phyloP scores from a whole-genome alignment of 2,113 vertebrate species.

The Ceuthmochares aereus region DNA sequence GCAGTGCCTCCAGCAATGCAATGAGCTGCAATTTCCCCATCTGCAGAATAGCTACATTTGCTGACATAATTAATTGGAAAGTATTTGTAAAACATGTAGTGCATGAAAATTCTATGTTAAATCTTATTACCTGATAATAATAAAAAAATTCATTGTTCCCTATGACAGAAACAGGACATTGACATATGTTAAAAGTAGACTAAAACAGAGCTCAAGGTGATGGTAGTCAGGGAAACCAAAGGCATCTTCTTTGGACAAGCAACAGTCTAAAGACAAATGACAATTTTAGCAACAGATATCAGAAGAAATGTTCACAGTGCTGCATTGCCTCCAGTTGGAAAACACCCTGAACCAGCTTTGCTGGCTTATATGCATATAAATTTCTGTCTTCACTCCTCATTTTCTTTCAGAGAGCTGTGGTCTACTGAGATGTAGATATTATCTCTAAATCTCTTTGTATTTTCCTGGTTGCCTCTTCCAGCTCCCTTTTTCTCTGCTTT shows the following conservation, averaged over 20 bases:
- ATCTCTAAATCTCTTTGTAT: neutral
- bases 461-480: neutral
- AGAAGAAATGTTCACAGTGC: neutral
- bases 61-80: neutral
- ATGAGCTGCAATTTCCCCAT: neutral
- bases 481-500: neutral
- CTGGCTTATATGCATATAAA: neutral
- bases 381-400: neutral
- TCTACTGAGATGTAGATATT: neutral
- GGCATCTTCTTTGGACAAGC: neutral
- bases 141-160: accelerated
- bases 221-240: neutral
- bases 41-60: neutral
- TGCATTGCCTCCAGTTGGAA: neutral
- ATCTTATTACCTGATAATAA: neutral
- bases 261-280: neutral
- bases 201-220: neutral
- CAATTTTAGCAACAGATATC: neutral
- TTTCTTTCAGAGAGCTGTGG: neutral
- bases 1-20: neutral
- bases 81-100: neutral
- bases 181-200: neutral
- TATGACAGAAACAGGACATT: neutral
- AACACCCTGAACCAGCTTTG: neutral
- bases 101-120: neutral